Base-by-base conservation (phyloP, 2,888 invertebrate species). In the Esperia sulphurella region DNA sequence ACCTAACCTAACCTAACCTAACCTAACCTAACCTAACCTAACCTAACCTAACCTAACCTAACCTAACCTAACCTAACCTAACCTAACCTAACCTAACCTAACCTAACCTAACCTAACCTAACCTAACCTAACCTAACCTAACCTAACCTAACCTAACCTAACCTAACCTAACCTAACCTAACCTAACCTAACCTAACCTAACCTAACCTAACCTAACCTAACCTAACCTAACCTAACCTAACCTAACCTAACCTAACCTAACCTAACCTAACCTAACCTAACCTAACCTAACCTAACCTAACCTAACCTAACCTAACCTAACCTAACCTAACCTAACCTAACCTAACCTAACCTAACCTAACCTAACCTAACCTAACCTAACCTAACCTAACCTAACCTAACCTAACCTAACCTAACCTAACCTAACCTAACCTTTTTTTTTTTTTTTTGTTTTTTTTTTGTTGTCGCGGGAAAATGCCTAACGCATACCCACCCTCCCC, bases 111-210 rank as follows among this genome's bases (percentile, higher is more conserved):
- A 46, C 46, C 46, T 49, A 43, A 43, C 49, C 49, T 49, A 43
- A 43, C 49, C 46, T 46, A 46, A 46, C 46, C 46, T 40, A 44
- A 46, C 46, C 46, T 46, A 46, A 46, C 46, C 46, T 40, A 46
- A 51, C 51, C 55, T 53, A 55, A 55, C 55, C 55, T 55, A 56
- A 56, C 56, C 56, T 53, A 55, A 55, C 55, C 53, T 56, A 54
- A 53, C 54, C 52, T 54, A 53, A 53, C 54, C 56, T 54, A 53
- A 53, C 54, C 56, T 54, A 53, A 52, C 54, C 54, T 48, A 49
- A 49, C 52, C 52, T 49, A 49, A 49, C 52, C 52, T 49, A 46
- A 46, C 52, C 52, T 49, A 49, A 49, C 52, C 49, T 49, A 46
- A 49, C 52, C 52, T 48, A 44, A 44, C 51, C 47, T 51, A 52